Conservation (phyloP, 2,888 invertebrate genomes). For the Caenorhabditis sp. region DNA sequence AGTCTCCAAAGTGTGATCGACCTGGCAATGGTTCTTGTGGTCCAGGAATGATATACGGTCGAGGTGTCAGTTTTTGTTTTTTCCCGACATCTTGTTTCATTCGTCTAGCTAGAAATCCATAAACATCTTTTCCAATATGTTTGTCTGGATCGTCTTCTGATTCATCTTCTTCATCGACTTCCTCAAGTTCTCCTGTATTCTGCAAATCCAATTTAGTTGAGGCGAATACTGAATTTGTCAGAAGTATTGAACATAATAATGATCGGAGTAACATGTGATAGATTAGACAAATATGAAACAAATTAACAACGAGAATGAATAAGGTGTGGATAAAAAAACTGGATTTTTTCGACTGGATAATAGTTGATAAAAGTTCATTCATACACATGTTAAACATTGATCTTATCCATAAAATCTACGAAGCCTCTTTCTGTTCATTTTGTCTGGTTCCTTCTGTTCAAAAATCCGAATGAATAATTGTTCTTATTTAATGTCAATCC, state of each 20-base stretch:
- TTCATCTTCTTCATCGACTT: constrained; percentile 17
- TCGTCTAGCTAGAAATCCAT: constrained; percentile 51
- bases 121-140: constrained; percentile 14
- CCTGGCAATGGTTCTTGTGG: constrained; percentile 62
- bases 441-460: no score
- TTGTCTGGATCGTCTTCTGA: constrained; percentile 20
- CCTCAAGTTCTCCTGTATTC: constrained; percentile 20
- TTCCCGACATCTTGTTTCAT: constrained; percentile 51
- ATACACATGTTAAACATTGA: no score
- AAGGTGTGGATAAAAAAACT: no score
- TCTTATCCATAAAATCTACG: no score
- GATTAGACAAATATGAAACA: no score
- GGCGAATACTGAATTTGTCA: neutral
- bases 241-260: neutral
- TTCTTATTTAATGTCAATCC: no score
- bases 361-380: no score
- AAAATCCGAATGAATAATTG: no score
- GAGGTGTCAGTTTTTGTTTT: constrained; percentile 38
- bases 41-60: constrained; percentile 50
- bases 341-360: no score
- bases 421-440: no score
- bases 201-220: constrained; percentile 15
- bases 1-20: constrained; percentile 57
- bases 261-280: neutral
- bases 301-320: no score